Base-by-base conservation (phyloP, 2,113 vertebrate species). In the Istiophorus platypterus region DNA sequence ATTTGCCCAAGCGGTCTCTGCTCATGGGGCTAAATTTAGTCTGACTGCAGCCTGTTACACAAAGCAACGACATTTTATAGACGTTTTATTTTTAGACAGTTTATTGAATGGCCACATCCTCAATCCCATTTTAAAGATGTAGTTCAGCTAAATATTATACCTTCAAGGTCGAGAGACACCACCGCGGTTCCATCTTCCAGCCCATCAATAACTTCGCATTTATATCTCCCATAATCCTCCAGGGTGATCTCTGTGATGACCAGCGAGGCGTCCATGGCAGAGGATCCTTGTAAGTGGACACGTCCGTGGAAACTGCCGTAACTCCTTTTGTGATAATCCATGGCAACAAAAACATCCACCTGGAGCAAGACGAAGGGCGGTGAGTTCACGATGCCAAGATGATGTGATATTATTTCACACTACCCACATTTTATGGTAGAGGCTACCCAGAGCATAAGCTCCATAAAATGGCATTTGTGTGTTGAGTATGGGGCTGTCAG, bases 151-250 rank as follows among this genome's bases (percentile, higher is more conserved):
- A 20, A 37, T 59, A n/a, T 52, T 90, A 3, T 90, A 98, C 98
- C 98, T 97, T 99, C 96, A 76, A 99, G 92, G 79, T 99, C 96
- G 41, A 99, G 94, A 1, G 96, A 83, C 51, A 99, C 95, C 51
- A 99, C 95, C 0, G 88, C 94, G 0, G 97, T 97, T 62, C 95
- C 97, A 0, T 99, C 98, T 72, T 99, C 97, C 66, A 99, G 88
- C 24, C 97, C 97, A 68, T 99, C 97, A 64, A 99, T 99, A 20
- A 99, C 96, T 92, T 99, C 98, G 14, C 98, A 99, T 91, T 99
- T 99, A 34, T 99, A 99, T 90, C 90, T 95, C 65, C 98, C 98
- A 5, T 99, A 99, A 92, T 99, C 98, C 73, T 98, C 97, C 91
- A 99, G 93, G 58, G 91, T 95, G 84, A 99, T 82, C 61, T 96